phyloP scores from a whole-genome alignment of 2,797 vertebrate genomes.

The Pampus argenteus region DNA sequence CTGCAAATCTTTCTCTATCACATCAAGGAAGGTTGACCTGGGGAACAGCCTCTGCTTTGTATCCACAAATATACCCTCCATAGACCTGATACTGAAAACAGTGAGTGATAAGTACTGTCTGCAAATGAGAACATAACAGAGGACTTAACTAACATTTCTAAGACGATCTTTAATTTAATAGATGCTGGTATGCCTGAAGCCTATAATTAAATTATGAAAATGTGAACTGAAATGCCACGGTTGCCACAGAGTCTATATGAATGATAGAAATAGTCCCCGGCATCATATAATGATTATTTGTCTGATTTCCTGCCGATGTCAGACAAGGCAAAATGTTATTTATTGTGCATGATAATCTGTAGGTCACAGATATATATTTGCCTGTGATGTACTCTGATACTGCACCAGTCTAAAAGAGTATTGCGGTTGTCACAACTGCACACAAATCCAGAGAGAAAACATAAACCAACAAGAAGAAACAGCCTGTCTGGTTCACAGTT shows the following conservation, averaged over 20 bases:
- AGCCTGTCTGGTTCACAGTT: slow-evolving; percentile 63
- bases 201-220: slow-evolving; percentile 30
- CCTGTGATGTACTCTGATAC: not conserved
- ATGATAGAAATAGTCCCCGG: not conserved
- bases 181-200: slow-evolving; percentile 19
- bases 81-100: slow-evolving; percentile 9
- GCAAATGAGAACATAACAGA: slow-evolving; percentile 3
- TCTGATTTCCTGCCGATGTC: slow-evolving; percentile 14
- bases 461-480: slow-evolving; percentile 46
- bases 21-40: not conserved
- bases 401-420: not conserved
- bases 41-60: not conserved
- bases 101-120: slow-evolving; percentile 5
- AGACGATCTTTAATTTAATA: slow-evolving; percentile 35
- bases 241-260: slow-evolving; percentile 6
- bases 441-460: slow-evolving; percentile 30
- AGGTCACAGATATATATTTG: not conserved
- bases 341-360: not conserved
- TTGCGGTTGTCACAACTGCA: slow-evolving; percentile 25
- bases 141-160: slow-evolving; percentile 28
- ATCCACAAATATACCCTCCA: not conserved
- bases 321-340: slow-evolving; percentile 10
- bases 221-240: slow-evolving; percentile 25
- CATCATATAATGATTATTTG: not conserved
- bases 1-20: not conserved